Conservation (phyloP, 2,797 vertebrate species). For the Lycodopsis pacificus region DNA sequence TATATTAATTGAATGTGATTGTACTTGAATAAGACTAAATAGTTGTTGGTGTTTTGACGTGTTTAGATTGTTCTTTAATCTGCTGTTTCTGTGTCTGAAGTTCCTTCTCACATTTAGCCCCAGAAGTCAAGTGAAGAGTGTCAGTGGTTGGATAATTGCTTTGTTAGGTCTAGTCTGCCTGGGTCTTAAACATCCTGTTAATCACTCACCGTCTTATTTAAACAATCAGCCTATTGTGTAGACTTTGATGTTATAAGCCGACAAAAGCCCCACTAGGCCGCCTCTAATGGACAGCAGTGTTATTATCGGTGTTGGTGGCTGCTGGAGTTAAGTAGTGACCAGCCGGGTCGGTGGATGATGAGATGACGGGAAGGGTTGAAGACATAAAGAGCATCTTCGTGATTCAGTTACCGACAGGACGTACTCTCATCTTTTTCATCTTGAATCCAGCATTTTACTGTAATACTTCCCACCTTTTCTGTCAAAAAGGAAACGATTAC, state of each 20-base stretch:
- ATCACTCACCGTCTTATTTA: slow-evolving; percentile 58
- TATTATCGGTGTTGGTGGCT: slow-evolving; percentile 35
- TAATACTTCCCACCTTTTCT: not conserved
- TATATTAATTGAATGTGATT: too few relatives aligned
- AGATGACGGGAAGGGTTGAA: slow-evolving; percentile 51
- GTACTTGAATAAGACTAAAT: not conserved
- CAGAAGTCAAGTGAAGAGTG: not conserved
- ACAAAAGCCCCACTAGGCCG: slow-evolving; percentile 42
- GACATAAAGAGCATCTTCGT: slow-evolving; percentile 27
- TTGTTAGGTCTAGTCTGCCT: slow-evolving; percentile 21
- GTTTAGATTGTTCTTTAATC: not conserved
- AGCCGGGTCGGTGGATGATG: slow-evolving; percentile 46
- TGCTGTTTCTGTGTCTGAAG: not conserved
- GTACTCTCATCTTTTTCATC: not conserved
- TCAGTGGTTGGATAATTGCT: slow-evolving; percentile 22
- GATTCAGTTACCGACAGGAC: not conserved
- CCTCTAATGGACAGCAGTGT: slow-evolving; percentile 50
- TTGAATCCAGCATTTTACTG: not conserved
- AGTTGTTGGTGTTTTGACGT: not conserved
- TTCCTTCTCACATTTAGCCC: not conserved
- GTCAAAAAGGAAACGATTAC: not conserved
- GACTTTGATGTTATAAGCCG: slow-evolving; percentile 48
- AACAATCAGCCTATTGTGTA: slow-evolving; percentile 64
- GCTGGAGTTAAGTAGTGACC: slow-evolving; percentile 48
- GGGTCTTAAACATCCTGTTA: slow-evolving; percentile 54